These are phyloP conservation scores for Onychostruthus taczanowskii DNA, from an alignment of 2,113 vertebrate genomes.

Conservation along the genomic window DNA sequence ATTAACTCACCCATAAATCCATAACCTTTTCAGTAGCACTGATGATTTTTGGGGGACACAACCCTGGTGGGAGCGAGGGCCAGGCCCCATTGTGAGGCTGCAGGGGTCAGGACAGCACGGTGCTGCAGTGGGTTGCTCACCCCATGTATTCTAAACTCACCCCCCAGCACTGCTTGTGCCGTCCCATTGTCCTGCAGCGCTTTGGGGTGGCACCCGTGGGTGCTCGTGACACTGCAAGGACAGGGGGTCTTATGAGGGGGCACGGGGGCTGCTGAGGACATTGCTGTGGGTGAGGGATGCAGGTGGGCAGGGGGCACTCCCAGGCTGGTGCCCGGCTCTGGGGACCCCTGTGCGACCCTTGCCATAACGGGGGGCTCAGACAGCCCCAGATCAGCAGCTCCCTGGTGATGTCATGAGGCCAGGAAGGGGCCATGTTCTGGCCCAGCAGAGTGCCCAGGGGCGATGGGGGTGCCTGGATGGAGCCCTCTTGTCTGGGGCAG, in stretches of 20 bases:
- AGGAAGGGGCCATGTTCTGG: neutral
- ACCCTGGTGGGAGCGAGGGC: neutral
- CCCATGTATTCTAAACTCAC: neutral
- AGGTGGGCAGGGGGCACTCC: neutral
- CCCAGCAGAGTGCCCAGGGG: rapidly evolving
- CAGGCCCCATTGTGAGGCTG: neutral
- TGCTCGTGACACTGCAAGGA: neutral
- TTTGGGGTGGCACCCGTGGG: neutral
- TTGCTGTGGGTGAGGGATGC: neutral
- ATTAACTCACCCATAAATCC: neutral
- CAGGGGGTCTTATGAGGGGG: rapidly evolving
- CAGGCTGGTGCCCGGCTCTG: rapidly evolving
- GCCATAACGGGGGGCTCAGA: rapidly evolving
- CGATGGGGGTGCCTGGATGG: rapidly evolving
- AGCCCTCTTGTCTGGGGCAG: neutral
- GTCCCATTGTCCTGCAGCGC: neutral
- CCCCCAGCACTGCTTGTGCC: rapidly evolving
- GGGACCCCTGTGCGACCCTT: neutral
- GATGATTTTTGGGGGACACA: neutral
- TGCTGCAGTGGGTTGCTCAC: neutral
- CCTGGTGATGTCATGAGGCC: neutral
- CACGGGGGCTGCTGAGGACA: neutral
- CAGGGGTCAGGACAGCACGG: neutral
- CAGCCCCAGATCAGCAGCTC: neutral
- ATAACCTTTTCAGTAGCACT: neutral